A percentile compares a stretch with the other conserved stretches of the same genome.
phyloP scores from a whole-genome alignment of 2,797 vertebrate genomes.

The Gobionotothen gibberifrons region DNA sequence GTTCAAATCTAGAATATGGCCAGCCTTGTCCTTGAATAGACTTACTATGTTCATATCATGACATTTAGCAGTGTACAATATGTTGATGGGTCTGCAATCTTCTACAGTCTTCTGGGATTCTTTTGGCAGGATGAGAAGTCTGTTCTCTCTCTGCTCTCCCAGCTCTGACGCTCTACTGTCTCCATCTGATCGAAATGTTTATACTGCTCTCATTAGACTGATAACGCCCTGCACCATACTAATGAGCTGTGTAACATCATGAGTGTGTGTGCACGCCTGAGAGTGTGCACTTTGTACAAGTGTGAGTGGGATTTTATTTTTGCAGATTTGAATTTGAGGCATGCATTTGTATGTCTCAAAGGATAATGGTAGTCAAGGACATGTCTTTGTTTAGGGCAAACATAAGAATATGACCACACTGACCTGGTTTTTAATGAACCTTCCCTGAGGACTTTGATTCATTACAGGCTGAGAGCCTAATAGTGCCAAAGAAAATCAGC shows the following conservation, averaged over 20 bases:
- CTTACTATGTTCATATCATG: constrained; percentile 9
- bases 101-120: constrained; percentile 12
- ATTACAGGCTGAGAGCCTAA: constrained; percentile 21
- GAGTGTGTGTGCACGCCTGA: not conserved
- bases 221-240: constrained; percentile 40
- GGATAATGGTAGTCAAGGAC: not conserved
- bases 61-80: constrained; percentile 11
- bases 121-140: constrained; percentile 20
- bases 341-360: constrained; percentile 2
- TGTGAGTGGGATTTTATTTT: constrained; percentile 2
- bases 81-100: constrained; percentile 31
- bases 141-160: constrained; percentile 36
- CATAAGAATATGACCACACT: not conserved
- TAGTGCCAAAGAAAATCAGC: constrained; percentile 12
- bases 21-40: not conserved
- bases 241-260: constrained; percentile 39
- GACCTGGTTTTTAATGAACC: constrained; percentile 25
- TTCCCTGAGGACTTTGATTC: constrained; percentile 22
- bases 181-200: constrained; percentile 49
- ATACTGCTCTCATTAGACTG: constrained; percentile 56
- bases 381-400: constrained; percentile 14
- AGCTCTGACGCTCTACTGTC: constrained; percentile 28
- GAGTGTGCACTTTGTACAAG: constrained; percentile 8
- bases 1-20: not conserved
- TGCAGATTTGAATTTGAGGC: constrained; percentile 9